Conservation (phyloP, 2,888 invertebrate species). For the Macropis europaea region DNA sequence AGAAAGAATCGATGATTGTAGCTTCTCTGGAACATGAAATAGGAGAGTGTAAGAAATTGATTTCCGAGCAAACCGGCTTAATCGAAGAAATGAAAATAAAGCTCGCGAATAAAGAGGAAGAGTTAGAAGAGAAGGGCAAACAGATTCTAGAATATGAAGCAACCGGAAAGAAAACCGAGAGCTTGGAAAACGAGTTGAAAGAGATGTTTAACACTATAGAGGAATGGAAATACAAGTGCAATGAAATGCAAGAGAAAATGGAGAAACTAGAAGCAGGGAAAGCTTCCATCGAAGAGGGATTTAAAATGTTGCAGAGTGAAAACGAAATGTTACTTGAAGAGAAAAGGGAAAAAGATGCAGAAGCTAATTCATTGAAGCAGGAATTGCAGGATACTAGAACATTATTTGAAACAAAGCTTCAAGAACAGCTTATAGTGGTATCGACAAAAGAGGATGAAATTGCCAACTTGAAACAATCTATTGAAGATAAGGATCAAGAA, state of each 20-base stretch:
- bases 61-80: conserved; percentile 83
- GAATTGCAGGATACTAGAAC: conserved; percentile 80
- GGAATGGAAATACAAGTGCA: conserved; percentile 72
- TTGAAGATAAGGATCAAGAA: conserved; percentile 81
- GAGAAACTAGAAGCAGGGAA: conserved; percentile 77
- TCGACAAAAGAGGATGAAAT: conserved; percentile 67
- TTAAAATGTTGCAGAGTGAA: conserved; percentile 80
- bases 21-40: conserved; percentile 70
- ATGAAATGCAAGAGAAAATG: conserved; percentile 70
- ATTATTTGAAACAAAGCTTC: conserved; percentile 75
- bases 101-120: conserved; percentile 79
- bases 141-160: conserved; percentile 58
- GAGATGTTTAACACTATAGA: conserved; percentile 68
- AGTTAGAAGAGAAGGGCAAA: conserved; percentile 79
- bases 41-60: conserved; percentile 81
- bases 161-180: conserved; percentile 56
- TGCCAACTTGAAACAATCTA: conserved; percentile 77
- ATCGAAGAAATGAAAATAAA: conserved; percentile 82
- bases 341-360: conserved; percentile 61
- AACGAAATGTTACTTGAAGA: conserved; percentile 73
- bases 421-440: conserved; percentile 52
- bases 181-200: conserved; percentile 64
- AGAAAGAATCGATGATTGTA: conserved; percentile 38
- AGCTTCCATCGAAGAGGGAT: conserved; percentile 80
- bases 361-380: conserved; percentile 72